Percentiles rank a stretch among this genome's conserved stretches.
phyloP scores from a whole-genome alignment of 2,888 invertebrate genomes.

The Calameuta pallipes region DNA sequence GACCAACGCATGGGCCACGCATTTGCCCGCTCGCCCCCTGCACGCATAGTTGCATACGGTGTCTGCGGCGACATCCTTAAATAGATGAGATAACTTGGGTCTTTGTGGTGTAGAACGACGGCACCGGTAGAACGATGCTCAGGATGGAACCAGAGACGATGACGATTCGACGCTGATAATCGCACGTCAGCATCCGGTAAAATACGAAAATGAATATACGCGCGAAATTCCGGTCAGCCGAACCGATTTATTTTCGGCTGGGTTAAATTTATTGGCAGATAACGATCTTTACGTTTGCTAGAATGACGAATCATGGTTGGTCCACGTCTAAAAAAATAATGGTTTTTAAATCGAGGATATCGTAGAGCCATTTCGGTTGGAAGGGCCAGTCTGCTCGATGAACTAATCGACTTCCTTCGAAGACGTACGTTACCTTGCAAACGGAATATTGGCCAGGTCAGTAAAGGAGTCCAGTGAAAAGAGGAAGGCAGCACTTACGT shows the following conservation, averaged over 20 bases:
- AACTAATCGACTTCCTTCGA: constrained; percentile 58
- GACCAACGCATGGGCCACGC: background rate
- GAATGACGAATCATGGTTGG: background rate
- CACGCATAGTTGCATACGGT: background rate
- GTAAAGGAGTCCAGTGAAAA: background rate
- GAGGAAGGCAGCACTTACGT: constrained; percentile 37
- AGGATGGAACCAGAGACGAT: background rate
- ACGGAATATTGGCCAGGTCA: background rate
- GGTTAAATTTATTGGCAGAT: background rate
- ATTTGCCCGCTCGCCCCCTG: background rate
- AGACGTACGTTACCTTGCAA: constrained; percentile 59
- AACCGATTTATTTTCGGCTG: background rate
- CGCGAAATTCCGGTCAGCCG: background rate
- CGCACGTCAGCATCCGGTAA: too few species aligned
- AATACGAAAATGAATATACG: too few species aligned
- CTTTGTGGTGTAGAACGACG: background rate
- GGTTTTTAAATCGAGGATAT: constrained; percentile 61
- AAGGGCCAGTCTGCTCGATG: constrained; percentile 55
- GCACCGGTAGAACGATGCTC: background rate
- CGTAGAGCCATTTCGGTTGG: constrained; percentile 61
- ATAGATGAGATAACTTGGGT: background rate
- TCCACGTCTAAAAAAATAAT: constrained; percentile 41
- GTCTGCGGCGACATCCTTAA: background rate
- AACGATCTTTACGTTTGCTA: too few species aligned
- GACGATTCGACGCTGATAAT: too few species aligned